Conservation (phyloP, 2,797 vertebrate species). For the Euthynnus affinis region DNA sequence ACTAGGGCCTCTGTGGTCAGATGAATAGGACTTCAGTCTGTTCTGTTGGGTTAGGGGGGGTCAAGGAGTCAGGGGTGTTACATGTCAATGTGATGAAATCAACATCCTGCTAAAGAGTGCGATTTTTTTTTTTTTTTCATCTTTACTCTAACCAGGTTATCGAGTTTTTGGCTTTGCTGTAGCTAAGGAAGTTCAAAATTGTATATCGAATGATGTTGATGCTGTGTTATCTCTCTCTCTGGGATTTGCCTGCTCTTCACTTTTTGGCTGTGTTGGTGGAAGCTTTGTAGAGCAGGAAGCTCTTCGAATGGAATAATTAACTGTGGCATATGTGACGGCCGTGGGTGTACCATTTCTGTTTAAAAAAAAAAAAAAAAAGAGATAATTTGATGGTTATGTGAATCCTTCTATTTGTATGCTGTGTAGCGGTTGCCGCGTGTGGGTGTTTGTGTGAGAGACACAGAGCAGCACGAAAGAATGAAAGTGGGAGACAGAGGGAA, state of each 20-base stretch:
- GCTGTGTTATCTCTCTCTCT: background rate
- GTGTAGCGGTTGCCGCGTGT: constrained; percentile 57
- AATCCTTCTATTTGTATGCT: constrained; percentile 52
- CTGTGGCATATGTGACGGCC: constrained; percentile 47
- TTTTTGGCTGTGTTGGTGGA: constrained; percentile 22
- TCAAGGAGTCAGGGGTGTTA: constrained; percentile 58
- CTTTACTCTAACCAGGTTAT: constrained; percentile 2
- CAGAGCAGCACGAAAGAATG: constrained; percentile 54
- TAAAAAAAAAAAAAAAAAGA: constrained; percentile 37
- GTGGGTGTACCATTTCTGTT: constrained; percentile 63
- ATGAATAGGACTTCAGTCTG: constrained; percentile 76
- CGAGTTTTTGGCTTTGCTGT: background rate
- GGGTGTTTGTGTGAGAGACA: constrained; percentile 68
- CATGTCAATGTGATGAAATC: constrained; percentile 66
- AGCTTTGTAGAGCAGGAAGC: constrained; percentile 29
- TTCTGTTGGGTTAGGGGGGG: constrained; percentile 42
- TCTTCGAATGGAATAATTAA: constrained; percentile 67
- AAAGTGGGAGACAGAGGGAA: constrained; percentile 58
- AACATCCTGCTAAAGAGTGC: constrained; percentile 33
- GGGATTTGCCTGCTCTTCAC: constrained; percentile 6
- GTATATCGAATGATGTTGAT: background rate
- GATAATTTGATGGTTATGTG: constrained; percentile 64
- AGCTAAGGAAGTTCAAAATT: constrained; percentile 20
- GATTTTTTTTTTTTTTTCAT: too few species aligned
- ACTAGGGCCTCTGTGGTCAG: constrained; percentile 70